These are phyloP conservation scores for Phymastichus coffea DNA, from an alignment of 1,140 invertebrate genomes.

Conservation along the genomic window DNA sequence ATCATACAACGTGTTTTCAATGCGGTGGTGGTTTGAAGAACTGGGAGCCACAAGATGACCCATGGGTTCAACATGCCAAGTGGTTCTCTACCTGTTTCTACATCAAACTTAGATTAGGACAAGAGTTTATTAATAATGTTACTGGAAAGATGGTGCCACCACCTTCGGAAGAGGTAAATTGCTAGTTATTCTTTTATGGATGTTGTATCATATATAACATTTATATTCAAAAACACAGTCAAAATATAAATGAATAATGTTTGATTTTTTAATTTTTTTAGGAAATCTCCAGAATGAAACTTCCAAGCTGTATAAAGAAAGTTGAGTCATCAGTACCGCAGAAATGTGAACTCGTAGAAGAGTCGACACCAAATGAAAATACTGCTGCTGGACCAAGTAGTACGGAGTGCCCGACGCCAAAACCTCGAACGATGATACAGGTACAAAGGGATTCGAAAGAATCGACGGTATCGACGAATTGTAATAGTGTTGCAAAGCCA, in stretches of 20 bases:
- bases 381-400: background rate
- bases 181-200: no score
- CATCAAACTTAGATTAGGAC: conserved; percentile 73
- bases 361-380: background rate
- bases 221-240: no score
- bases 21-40: conserved; percentile 85
- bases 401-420: background rate
- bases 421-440: background rate
- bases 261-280: conserved; percentile 20
- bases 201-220: no score
- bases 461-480: background rate
- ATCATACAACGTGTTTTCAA: conserved; percentile 83
- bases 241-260: no score
- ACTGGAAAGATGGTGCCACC: conserved; percentile 45
- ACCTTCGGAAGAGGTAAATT: conserved; percentile 44
- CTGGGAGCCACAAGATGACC: conserved; percentile 82
- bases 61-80: conserved; percentile 84
- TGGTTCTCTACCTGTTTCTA: conserved; percentile 81
- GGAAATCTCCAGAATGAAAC: conserved; percentile 48
- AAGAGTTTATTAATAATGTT: conserved; percentile 64
- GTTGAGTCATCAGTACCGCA: conserved; percentile 31
- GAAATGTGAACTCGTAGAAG: conserved; percentile 27
- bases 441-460: background rate
- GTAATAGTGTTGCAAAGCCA: background rate
- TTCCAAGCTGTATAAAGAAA: conserved; percentile 48